Conservation (phyloP, 1,140 invertebrate species). For the Eumaeus atala region DNA sequence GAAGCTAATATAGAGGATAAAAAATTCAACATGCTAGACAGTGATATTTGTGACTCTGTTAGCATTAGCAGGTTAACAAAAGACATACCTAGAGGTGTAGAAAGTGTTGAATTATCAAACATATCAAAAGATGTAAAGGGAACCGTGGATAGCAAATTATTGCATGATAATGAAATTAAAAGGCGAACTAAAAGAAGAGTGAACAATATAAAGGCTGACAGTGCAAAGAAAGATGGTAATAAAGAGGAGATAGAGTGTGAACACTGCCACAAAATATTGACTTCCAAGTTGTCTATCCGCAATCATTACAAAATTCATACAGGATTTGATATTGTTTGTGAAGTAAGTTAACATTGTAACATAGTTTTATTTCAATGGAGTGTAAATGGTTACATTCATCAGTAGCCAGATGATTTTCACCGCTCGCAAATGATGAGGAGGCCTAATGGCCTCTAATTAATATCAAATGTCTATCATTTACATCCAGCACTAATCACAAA, state of each 20-base stretch:
- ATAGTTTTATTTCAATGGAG: too few relatives aligned
- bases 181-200: slow-evolving; percentile 24
- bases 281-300: slow-evolving; percentile 47
- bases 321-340: slow-evolving; percentile 60
- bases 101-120: background rate
- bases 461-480: too few relatives aligned
- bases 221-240: slow-evolving; percentile 28
- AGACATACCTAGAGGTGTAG: background rate
- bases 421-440: too few relatives aligned
- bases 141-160: slow-evolving; percentile 15
- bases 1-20: slow-evolving; percentile 3
- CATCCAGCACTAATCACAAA: too few relatives aligned
- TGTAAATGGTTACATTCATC: too few relatives aligned
- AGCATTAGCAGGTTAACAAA: too few relatives aligned
- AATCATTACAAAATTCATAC: slow-evolving; percentile 67
- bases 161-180: slow-evolving; percentile 23
- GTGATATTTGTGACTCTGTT: too few relatives aligned
- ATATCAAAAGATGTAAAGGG: slow-evolving; percentile 17
- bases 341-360: slow-evolving; percentile 31
- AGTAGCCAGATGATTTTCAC: too few relatives aligned
- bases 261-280: slow-evolving; percentile 58
- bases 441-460: too few relatives aligned
- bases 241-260: slow-evolving; percentile 56
- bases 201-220: slow-evolving; percentile 21
- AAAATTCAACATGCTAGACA: slow-evolving; percentile 2